Evolutionary conservation across 2,797 vertebrate species (phyloP).

Genomic region (Spinus pinus): DNA sequence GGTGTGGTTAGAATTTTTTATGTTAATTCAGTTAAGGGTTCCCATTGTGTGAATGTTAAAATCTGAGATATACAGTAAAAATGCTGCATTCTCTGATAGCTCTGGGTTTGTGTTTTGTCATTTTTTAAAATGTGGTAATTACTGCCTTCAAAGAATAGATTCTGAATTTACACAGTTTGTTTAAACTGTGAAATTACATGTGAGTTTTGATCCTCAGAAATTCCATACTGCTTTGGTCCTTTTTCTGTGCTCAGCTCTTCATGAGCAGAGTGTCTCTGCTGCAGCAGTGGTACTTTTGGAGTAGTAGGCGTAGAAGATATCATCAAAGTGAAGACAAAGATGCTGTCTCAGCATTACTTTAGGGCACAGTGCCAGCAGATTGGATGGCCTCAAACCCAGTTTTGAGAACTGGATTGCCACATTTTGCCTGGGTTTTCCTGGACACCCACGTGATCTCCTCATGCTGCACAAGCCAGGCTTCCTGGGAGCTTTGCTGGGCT

Average conservation of each 20-base stretch:
- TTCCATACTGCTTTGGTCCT: not conserved
- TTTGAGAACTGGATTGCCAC: not conserved
- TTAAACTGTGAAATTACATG: not conserved
- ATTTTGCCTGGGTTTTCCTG: not conserved
- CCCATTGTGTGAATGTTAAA: not conserved
- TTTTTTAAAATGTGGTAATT: not conserved
- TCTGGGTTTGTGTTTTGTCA: not conserved
- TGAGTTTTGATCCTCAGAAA: not conserved
- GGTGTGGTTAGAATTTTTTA: not conserved
- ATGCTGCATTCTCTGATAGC: not conserved
- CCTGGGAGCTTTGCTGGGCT: not conserved
- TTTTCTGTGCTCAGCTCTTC: not conserved
- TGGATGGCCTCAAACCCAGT: not conserved
- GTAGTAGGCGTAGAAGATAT: not conserved
- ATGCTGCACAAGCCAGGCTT: rapidly evolving
- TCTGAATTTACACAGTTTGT: not conserved
- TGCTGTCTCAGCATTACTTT: not conserved
- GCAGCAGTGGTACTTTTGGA: not conserved
- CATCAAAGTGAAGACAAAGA: not conserved
- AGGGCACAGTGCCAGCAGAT: not conserved
- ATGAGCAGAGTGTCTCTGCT: not conserved
- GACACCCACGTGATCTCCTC: not conserved
- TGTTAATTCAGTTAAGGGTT: not conserved
- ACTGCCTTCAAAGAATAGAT: not conserved
- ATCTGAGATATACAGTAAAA: not conserved